These are phyloP conservation scores for Vollenhovia emeryi DNA, from an alignment of 1,140 invertebrate genomes.

Conservation along the genomic window DNA sequence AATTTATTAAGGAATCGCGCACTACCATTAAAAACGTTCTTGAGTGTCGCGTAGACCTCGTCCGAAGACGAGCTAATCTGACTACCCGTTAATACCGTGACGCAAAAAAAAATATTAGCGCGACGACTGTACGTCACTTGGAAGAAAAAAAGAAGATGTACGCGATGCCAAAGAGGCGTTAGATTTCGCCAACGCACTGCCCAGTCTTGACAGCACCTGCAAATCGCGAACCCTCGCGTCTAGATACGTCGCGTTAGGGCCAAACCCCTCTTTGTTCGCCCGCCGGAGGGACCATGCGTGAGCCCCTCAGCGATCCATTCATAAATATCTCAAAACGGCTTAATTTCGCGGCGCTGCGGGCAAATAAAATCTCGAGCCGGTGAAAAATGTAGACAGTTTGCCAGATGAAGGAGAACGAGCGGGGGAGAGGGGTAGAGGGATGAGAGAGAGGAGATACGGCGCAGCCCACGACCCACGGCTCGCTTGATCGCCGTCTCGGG, in stretches of 20 bases:
- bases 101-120: not conserved
- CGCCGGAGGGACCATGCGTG: slow-evolving; percentile 68
- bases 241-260: slow-evolving; percentile 67
- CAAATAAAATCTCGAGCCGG: slow-evolving; percentile 83
- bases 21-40: not conserved
- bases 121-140: not conserved
- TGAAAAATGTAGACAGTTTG: slow-evolving; percentile 83
- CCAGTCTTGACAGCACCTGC: slow-evolving; percentile 49
- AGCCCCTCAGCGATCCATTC: slow-evolving; percentile 79
- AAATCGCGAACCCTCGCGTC: slow-evolving; percentile 45
- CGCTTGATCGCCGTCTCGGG: slow-evolving; percentile 79
- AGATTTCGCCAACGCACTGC: not conserved
- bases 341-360: slow-evolving; percentile 84
- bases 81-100: not conserved
- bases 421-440: not conserved
- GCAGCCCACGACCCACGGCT: slow-evolving; percentile 80
- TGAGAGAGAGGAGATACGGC: slow-evolving; percentile 78
- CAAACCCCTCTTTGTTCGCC: slow-evolving; percentile 79
- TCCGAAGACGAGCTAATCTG: not conserved
- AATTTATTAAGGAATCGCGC: not conserved
- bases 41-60: not conserved
- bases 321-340: slow-evolving; percentile 86
- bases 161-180: not conserved
- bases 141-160: not conserved
- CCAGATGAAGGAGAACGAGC: slow-evolving; percentile 48